Conservation (phyloP, 2,113 vertebrate species). For the Dicaeum eximium region DNA sequence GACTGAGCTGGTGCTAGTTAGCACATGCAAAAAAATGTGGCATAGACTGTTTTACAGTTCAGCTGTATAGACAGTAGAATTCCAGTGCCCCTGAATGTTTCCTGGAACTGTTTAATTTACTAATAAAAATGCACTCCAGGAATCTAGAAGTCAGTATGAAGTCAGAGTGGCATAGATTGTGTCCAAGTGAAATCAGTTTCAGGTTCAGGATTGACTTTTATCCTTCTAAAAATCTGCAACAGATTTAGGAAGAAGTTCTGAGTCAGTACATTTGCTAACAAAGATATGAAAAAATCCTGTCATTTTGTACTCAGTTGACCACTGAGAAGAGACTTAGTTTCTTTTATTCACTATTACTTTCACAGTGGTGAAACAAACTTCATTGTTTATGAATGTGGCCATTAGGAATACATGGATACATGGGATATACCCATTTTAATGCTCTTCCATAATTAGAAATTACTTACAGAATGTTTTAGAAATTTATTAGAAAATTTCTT, state of each 20-base stretch:
- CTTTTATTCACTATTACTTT: neutral
- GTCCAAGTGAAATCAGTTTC: constrained; percentile 31
- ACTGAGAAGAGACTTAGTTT: neutral
- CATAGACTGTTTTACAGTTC: neutral
- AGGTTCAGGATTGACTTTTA: neutral
- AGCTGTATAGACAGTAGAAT: constrained; percentile 16
- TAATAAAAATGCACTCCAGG: constrained; percentile 41
- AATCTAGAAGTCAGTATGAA: constrained; percentile 27
- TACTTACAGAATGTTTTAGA: neutral
- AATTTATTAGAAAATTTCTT: neutral
- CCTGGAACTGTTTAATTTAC: constrained; percentile 61
- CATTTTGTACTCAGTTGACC: neutral
- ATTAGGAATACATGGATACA: neutral
- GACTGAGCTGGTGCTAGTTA: neutral
- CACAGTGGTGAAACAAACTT: neutral
- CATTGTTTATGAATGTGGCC: neutral
- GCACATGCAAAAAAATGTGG: neutral
- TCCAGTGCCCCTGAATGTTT: constrained; percentile 12
- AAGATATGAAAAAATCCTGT: neutral
- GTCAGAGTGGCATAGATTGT: neutral
- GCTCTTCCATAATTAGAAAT: neutral
- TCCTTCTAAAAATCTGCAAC: neutral
- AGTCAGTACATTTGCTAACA: neutral
- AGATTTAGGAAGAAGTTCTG: constrained; percentile 5
- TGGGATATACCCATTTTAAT: neutral